A percentile compares a stretch with the other conserved stretches of the same genome.
phyloP scores from a whole-genome alignment of 2,113 vertebrate genomes.

The Stigmatopora nigra region DNA sequence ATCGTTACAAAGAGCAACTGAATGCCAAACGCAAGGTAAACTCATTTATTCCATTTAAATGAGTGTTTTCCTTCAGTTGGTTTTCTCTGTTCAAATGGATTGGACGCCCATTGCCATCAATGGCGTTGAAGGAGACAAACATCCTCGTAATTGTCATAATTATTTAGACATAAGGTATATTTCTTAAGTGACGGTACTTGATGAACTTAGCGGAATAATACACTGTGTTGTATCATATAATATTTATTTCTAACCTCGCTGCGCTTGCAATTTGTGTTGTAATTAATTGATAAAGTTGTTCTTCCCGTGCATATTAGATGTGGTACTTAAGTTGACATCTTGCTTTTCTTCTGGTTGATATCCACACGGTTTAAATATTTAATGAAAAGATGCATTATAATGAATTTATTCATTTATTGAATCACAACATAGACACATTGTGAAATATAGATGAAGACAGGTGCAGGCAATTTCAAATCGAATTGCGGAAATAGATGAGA shows the following conservation, averaged over 20 bases:
- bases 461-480: neutral
- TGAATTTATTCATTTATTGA: neutral
- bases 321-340: neutral
- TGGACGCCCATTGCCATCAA: too few relatives aligned
- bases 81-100: too few relatives aligned
- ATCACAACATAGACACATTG: neutral
- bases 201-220: neutral
- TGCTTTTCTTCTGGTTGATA: neutral
- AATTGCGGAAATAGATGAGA: neutral
- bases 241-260: neutral
- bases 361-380: neutral
- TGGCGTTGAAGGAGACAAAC: neutral
- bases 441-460: neutral
- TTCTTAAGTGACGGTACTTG: neutral
- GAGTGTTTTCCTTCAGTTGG: neutral
- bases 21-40: slow-evolving; percentile 90
- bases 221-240: neutral
- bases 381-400: neutral
- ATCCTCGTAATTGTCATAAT: neutral
- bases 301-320: neutral
- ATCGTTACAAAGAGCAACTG: slow-evolving; percentile 92
- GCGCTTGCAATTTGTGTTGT: neutral
- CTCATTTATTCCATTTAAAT: neutral
- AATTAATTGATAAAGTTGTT: neutral
- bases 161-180: neutral